Conservation (phyloP, 2,888 invertebrate genomes). For the Halictus ligatus region DNA sequence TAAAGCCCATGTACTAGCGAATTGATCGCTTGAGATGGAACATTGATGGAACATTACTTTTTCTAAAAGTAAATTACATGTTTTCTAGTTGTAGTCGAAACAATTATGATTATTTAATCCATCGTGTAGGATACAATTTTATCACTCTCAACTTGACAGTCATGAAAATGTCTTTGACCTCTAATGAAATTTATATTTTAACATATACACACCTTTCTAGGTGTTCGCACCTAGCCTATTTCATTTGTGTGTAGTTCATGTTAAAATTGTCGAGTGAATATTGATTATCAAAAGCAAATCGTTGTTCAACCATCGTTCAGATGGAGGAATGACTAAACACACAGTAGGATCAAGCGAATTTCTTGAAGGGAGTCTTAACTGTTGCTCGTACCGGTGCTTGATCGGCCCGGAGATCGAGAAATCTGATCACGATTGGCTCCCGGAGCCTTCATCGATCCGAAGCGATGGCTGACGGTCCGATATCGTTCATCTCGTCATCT, state of each 20-base stretch:
- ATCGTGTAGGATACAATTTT: not conserved
- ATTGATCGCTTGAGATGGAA: too few species aligned
- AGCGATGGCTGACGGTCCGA: not conserved
- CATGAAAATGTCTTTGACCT: not conserved
- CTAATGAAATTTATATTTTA: too few species aligned
- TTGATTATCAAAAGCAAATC: not conserved
- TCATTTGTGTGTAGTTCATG: too few species aligned
- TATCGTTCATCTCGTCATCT: slow-evolving; percentile 16
- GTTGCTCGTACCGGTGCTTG: not conserved
- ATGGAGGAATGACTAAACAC: not conserved
- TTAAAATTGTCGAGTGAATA: too few species aligned
- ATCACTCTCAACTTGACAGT: not conserved
- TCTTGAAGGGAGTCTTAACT: not conserved
- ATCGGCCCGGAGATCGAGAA: not conserved
- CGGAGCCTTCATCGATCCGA: slow-evolving; percentile 8
- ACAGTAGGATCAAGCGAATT: not conserved
- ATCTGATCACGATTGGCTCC: not conserved
- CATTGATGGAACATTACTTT: too few species aligned
- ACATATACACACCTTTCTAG: too few species aligned
- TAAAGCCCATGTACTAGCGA: not conserved
- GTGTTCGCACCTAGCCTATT: too few species aligned
- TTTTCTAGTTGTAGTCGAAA: not conserved
- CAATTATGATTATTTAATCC: too few species aligned
- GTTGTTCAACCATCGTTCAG: not conserved
- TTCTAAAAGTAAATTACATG: not conserved